These are phyloP conservation scores for Pterobdella sp. DNA, from an alignment of 2,888 invertebrate genomes.

Conservation along the genomic window DNA sequence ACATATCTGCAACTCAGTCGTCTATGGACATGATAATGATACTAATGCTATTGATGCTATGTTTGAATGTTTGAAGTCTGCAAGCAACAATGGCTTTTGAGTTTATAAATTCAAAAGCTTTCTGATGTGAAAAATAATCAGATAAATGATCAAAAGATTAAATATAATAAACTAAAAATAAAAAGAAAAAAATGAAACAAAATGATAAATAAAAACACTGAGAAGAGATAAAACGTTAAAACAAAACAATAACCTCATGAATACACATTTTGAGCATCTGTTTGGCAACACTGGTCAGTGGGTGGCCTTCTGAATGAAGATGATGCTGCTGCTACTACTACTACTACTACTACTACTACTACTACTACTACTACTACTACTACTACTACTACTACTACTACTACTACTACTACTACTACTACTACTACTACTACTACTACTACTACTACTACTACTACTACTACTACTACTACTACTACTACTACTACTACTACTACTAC, in stretches of 20 bases:
- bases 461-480: not conserved
- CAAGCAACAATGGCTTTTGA: not conserved
- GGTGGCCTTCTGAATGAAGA: slow-evolving; percentile 62
- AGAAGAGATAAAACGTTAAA: not conserved
- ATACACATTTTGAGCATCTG: slow-evolving; percentile 73
- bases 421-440: not conserved
- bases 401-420: not conserved
- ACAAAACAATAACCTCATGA: slow-evolving; percentile 59
- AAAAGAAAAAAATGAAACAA: not conserved
- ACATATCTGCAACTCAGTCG: slow-evolving; percentile 84
- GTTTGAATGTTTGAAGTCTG: not conserved
- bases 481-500: not conserved
- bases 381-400: not conserved
- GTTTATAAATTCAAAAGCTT: not conserved
- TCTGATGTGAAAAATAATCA: slow-evolving; percentile 11
- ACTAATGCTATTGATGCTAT: not conserved
- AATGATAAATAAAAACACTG: not conserved
- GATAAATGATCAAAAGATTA: slow-evolving; percentile 10
- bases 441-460: not conserved
- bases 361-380: not conserved
- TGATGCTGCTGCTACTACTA: not conserved
- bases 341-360: not conserved
- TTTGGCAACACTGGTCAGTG: slow-evolving; percentile 69
- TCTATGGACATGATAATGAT: slow-evolving; percentile 45
- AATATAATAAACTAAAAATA: slow-evolving; percentile 5